These are phyloP conservation scores for Ischnus inquisitorius DNA, from an alignment of 2,888 invertebrate species.

Conservation along the genomic window DNA sequence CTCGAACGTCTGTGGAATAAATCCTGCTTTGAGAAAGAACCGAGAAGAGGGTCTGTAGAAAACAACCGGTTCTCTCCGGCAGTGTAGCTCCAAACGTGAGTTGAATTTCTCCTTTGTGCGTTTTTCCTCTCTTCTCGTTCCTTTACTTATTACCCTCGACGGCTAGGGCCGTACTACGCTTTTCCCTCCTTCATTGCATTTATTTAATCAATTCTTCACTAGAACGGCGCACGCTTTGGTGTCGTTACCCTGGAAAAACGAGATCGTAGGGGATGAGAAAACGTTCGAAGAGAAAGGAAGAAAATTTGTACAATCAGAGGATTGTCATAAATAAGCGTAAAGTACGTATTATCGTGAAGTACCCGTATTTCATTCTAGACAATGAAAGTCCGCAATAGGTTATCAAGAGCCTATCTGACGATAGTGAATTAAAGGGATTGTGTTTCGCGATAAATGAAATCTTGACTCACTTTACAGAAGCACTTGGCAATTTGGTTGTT, in stretches of 20 bases:
- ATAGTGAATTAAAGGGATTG: background rate
- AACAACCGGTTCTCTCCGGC: conserved; percentile 47
- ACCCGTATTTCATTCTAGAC: background rate
- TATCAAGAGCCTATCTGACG: background rate
- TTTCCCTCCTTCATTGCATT: conserved; percentile 45
- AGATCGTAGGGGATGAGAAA: background rate
- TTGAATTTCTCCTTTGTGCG: conserved; percentile 57
- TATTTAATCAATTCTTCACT: conserved; percentile 56
- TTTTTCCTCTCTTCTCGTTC: conserved; percentile 27
- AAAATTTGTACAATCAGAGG: conserved; percentile 9
- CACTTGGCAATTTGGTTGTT: too few species aligned
- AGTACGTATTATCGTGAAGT: background rate
- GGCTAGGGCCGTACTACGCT: conserved; percentile 25
- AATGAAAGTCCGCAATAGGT: background rate
- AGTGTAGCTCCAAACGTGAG: conserved; percentile 36
- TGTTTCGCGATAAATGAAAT: too few species aligned
- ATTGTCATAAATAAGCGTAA: background rate
- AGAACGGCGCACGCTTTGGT: conserved; percentile 12
- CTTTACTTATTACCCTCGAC: conserved; percentile 37
- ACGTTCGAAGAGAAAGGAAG: background rate
- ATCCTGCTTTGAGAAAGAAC: conserved; percentile 47
- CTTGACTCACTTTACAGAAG: too few species aligned
- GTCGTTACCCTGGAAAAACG: conserved; percentile 17
- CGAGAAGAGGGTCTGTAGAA: conserved; percentile 24
- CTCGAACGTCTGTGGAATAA: conserved; percentile 59